Evolutionary conservation across 2,888 invertebrate genomes (phyloP).

Genomic region (Schrankia costaestrigalis): DNA sequence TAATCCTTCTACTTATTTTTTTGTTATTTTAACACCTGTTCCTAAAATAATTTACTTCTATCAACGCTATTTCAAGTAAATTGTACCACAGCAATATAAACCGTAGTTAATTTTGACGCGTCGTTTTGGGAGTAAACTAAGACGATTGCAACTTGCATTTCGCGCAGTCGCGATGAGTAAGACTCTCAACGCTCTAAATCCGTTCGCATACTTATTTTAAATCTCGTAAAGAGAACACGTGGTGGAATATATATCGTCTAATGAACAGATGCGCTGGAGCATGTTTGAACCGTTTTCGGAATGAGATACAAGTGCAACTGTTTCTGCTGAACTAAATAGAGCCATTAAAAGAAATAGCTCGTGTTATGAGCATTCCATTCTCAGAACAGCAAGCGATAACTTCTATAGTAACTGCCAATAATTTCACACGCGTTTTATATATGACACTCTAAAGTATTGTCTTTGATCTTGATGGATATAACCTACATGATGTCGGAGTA

Average conservation of each 20-base stretch:
- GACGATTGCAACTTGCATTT: constrained; percentile 42
- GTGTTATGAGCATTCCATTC: constrained; percentile 1
- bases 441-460: too few species aligned
- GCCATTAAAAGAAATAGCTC: constrained; percentile 1
- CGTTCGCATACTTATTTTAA: constrained; percentile 46
- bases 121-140: constrained; percentile 49
- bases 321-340: constrained; percentile 5
- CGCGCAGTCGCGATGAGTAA: constrained; percentile 58
- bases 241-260: constrained; percentile 13
- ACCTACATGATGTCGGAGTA: too few species aligned
- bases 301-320: constrained; percentile 4
- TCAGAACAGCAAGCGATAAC: too few species aligned
- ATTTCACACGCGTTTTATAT: too few species aligned
- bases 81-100: too few species aligned
- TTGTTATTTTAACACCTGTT: too few species aligned
- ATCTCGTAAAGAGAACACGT: constrained; percentile 42
- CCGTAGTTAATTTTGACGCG: constrained; percentile 50
- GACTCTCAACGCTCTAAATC: constrained; percentile 40
- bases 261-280: constrained; percentile 16
- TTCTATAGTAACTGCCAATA: too few species aligned
- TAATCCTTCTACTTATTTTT: too few species aligned
- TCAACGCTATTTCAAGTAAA: too few species aligned
- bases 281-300: not conserved
- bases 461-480: too few species aligned
- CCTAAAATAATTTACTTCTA: too few species aligned